Conservation (phyloP, 2,113 vertebrate genomes). For the Scolopax mira region DNA sequence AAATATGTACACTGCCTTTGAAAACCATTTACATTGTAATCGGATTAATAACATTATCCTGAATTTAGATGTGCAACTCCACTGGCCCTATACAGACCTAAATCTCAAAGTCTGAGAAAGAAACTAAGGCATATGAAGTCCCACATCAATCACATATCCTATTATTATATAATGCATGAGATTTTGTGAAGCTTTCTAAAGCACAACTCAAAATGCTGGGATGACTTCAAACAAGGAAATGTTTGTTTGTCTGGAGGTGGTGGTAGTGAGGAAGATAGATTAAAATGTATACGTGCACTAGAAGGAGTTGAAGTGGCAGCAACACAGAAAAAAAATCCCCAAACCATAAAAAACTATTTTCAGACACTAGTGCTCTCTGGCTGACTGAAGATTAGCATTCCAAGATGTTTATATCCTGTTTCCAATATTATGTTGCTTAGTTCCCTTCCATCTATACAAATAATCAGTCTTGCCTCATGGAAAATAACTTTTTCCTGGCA, state of each 20-base stretch:
- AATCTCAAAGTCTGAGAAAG: neutral
- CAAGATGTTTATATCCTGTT: neutral
- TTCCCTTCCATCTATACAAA: slow-evolving; percentile 24
- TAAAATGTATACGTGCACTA: neutral
- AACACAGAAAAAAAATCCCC: neutral
- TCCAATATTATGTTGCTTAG: slow-evolving; percentile 22
- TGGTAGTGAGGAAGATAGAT: neutral
- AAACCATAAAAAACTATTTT: neutral
- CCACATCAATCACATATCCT: neutral
- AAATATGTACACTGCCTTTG: neutral
- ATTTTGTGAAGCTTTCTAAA: neutral
- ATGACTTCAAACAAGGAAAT: neutral
- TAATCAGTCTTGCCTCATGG: neutral
- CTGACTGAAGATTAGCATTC: neutral
- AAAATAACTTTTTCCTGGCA: slow-evolving; percentile 19
- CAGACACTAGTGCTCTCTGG: neutral
- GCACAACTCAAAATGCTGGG: neutral
- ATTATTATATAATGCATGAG: neutral
- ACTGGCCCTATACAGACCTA: neutral
- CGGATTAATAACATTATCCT: neutral
- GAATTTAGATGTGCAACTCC: neutral
- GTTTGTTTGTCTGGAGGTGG: neutral
- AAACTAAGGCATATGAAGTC: neutral
- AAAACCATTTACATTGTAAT: neutral
- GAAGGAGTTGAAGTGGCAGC: neutral